Conservation (phyloP, 2,113 vertebrate genomes). For the Balaeniceps rex region DNA sequence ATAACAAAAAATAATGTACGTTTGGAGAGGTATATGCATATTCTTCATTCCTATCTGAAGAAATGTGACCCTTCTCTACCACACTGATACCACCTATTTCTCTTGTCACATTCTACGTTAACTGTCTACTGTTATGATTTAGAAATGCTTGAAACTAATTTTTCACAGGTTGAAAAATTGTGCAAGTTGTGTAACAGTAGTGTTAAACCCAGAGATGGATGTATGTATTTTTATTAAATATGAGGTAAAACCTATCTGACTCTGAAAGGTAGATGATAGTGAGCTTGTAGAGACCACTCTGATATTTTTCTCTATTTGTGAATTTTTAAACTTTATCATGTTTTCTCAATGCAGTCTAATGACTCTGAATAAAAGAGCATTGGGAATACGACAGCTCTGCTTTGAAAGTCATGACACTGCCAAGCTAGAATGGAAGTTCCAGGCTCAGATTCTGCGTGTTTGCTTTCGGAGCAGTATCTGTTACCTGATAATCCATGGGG, state of each 20-base stretch:
- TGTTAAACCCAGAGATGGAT: neutral
- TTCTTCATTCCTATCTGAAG: neutral
- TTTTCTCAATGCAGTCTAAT: neutral
- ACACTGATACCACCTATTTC: neutral
- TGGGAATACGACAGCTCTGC: neutral
- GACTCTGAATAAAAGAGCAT: neutral
- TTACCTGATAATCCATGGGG: neutral
- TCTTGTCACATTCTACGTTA: neutral
- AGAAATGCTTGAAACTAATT: neutral
- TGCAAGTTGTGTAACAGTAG: neutral
- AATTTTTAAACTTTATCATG: neutral
- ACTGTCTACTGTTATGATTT: neutral
- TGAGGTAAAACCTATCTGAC: neutral
- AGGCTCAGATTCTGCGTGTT: accelerated
- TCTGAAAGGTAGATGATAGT: neutral
- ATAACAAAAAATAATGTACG: neutral
- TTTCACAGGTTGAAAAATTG: neutral
- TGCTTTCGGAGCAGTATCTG: neutral
- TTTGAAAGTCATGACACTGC: neutral
- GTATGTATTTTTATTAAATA: neutral
- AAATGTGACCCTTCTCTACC: neutral
- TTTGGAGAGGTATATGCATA: neutral
- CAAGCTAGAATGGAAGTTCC: neutral
- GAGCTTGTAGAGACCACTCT: neutral
- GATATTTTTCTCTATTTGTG: neutral